Percentiles rank a stretch among this genome's conserved stretches.
These are phyloP conservation scores for Drosophila ananassae DNA, from an alignment of 1,140 invertebrate genomes.

Conservation along the genomic window DNA sequence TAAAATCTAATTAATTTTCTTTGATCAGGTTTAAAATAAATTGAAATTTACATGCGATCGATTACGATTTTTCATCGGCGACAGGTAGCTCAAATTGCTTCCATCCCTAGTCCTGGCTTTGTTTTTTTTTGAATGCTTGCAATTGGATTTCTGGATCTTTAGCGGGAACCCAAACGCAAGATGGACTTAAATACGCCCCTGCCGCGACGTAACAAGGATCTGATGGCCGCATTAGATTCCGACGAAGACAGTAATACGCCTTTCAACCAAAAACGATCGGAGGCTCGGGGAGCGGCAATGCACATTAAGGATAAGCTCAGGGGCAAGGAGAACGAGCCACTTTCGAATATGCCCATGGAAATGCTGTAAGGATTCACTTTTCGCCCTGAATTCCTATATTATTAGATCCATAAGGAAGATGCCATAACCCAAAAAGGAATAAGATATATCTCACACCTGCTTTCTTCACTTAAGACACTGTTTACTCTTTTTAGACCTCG, in stretches of 20 bases:
- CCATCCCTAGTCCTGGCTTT: conserved; percentile 13
- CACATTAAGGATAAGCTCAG: conserved; percentile 11
- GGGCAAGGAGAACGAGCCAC: conserved; percentile 22
- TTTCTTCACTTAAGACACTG: neutral
- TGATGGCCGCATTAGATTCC: conserved; percentile 66
- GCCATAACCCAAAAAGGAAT: neutral
- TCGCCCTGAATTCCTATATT: neutral
- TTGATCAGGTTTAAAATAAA: neutral
- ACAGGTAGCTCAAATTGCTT: neutral
- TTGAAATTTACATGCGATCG: neutral
- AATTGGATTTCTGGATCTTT: conserved; percentile 22
- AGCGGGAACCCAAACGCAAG: conserved; percentile 4
- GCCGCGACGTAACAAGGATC: conserved; percentile 72
- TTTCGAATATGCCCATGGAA: conserved; percentile 5
- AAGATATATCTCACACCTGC: neutral
- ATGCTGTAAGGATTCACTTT: conserved; percentile 18
- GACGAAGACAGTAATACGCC: conserved; percentile 72
- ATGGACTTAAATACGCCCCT: conserved; percentile 64
- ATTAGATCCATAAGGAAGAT: neutral
- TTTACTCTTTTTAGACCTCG: conserved; percentile 56
- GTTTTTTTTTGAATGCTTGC: conserved; percentile 21
- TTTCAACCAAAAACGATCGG: conserved; percentile 33
- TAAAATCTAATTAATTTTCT: neutral
- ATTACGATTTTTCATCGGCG: neutral
- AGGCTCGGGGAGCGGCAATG: conserved; percentile 11